phyloP scores from a whole-genome alignment of 1,140 invertebrate genomes.

The Drosophila kanapiae region DNA sequence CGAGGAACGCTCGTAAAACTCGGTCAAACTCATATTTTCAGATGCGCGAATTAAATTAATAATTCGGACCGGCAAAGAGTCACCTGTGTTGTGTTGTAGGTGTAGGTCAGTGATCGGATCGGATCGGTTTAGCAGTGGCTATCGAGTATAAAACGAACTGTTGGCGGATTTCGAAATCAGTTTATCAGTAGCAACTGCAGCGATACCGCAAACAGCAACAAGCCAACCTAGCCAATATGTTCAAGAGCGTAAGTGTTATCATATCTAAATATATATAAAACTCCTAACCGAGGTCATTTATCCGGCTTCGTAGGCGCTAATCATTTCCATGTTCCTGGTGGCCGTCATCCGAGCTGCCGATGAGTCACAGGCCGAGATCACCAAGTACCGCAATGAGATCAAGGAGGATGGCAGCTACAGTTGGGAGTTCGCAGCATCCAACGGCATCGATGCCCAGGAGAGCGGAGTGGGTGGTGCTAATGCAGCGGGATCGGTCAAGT shows the following conservation, averaged over 20 bases:
- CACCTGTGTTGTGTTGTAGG: constrained; percentile 54
- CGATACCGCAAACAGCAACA: not conserved
- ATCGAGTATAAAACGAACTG: constrained; percentile 60
- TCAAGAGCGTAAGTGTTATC: constrained; percentile 56
- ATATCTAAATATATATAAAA: not conserved
- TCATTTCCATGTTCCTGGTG: constrained; percentile 49
- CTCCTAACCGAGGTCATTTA: not conserved
- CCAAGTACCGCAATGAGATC: constrained; percentile 86
- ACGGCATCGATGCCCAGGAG: constrained; percentile 87
- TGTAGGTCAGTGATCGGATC: constrained; percentile 64
- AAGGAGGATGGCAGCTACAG: constrained; percentile 87
- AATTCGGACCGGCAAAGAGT: constrained; percentile 55
- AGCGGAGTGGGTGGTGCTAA: constrained; percentile 81
- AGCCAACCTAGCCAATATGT: constrained; percentile 35
- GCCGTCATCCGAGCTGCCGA: constrained; percentile 52
- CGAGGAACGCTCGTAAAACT: constrained; percentile 62
- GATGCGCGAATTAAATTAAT: constrained; percentile 67
- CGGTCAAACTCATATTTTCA: constrained; percentile 74
- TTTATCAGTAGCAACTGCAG: constrained; percentile 55
- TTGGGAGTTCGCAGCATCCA: constrained; percentile 87
- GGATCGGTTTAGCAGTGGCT: constrained; percentile 1
- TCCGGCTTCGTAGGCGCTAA: constrained; percentile 36
- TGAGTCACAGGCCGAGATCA: constrained; percentile 63
- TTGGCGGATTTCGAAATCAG: constrained; percentile 52
- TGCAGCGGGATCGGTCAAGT: constrained; percentile 61